Base-by-base conservation (phyloP, 2,888 invertebrate genomes). In the Lacanobia wlatinum region DNA sequence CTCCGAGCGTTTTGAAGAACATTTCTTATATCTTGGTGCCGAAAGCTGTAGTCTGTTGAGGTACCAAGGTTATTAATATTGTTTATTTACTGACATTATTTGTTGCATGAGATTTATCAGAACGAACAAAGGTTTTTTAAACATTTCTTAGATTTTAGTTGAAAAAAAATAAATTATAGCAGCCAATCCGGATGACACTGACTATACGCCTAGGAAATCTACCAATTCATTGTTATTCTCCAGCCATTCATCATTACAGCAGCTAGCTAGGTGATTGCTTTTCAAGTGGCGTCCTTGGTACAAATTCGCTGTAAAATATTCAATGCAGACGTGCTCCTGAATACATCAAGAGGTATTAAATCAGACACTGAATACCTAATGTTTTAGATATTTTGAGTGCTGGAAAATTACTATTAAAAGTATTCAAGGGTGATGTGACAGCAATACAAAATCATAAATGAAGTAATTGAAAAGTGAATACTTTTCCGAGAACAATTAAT, bases 291-390 rank as follows among this genome's bases (percentile, higher is more conserved):
- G 46, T 78, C 65, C 70, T 73, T 82, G 70, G 58, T 58, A 70
- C 12, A 61, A 67, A 70, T 56, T 50, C 40, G 21, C 48, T 50
- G 21, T 77, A 46, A 78, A 70, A 63, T 81, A 75, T 71, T 83
- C 63, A 61, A 59, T 21, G 21, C 10, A 63, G 68, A 40, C 66
- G 58, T 74, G 83, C 46, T 60, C 53, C 50, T 69, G 74, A 81
- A 83, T 83, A 67, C 34, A 70, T 67, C 34, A 70, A 73, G 62
- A 64, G 53, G 52, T 56, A 73, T 63, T 60, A 63, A 65, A 59
- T 62, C 59, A 59, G 65, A 23, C 34, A 62, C 53, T 71, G 77
- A 68, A 75, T 79, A 64, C 3, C 28, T 55, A 62, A 73, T 67
- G 43, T 18, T 46, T 59, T 53, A 34, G 43, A 69, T 80, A 48